A percentile compares a stretch with the other conserved stretches of the same genome.
phyloP scores from a whole-genome alignment of 37 sponge, comb jelly and placozoan genomes.

The Mnemiopsis leidyi region DNA sequence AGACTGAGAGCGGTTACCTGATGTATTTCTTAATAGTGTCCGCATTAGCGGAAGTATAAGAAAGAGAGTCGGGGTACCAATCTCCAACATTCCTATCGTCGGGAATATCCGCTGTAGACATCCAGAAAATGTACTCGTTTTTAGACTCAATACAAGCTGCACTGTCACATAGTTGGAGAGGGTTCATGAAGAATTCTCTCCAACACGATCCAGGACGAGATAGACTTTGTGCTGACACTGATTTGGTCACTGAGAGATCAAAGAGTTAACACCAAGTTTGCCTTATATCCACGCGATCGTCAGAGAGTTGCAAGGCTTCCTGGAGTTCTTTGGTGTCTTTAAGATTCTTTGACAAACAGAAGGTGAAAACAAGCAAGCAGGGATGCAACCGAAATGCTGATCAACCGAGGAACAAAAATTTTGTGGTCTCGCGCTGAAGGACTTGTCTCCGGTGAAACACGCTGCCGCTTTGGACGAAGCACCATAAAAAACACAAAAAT shows the following conservation, averaged over 20 bases:
- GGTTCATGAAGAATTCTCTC: conserved; percentile 29
- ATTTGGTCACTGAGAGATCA: neutral
- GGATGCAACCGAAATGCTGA: conserved; percentile 2
- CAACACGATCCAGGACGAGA: neutral
- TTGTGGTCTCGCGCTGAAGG: neutral
- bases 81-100: neutral
- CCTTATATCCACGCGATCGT: neutral
- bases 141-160: neutral
- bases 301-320: neutral
- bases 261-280: neutral
- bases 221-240: neutral
- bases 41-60: neutral
- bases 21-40: neutral
- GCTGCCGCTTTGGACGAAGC: conserved; percentile 30
- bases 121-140: conserved; percentile 21
- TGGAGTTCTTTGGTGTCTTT: neutral
- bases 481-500: neutral
- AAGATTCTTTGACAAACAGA: neutral
- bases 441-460: neutral
- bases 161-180: conserved; percentile 6
- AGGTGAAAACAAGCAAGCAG: neutral
- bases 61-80: neutral
- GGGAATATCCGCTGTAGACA: conserved; percentile 21
- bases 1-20: too few species aligned
- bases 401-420: neutral